Conservation (phyloP, 2,888 invertebrate genomes). For the Heliconius charithonia region DNA sequence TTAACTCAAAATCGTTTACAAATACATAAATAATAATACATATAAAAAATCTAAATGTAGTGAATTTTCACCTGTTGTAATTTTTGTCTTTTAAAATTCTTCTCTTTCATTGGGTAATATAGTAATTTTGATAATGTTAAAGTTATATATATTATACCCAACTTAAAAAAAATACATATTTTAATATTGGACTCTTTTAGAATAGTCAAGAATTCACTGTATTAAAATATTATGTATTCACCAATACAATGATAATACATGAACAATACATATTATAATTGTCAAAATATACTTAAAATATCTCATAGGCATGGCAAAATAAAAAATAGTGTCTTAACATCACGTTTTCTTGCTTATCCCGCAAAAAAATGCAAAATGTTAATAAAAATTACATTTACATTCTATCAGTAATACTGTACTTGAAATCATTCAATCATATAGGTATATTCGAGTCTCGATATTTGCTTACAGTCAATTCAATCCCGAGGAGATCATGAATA, state of each 20-base stretch:
- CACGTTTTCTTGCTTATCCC: background rate
- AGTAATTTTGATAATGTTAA: background rate
- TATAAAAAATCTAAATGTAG: background rate
- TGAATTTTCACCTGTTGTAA: background rate
- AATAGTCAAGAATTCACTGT: too few species aligned
- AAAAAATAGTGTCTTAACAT: background rate
- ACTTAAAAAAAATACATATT: background rate
- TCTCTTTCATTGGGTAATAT: too few species aligned
- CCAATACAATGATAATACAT: background rate
- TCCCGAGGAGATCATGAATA: conserved; percentile 43
- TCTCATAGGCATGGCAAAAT: background rate
- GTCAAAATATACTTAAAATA: background rate
- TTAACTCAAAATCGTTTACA: background rate
- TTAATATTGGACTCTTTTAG: background rate
- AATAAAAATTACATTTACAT: conserved; percentile 29
- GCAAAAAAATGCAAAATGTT: background rate
- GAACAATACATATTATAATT: background rate
- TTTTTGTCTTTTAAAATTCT: background rate
- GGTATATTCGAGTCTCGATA: conserved; percentile 39
- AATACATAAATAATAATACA: background rate
- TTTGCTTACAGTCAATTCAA: conserved; percentile 29
- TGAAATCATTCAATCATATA: conserved; percentile 25
- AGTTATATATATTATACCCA: background rate
- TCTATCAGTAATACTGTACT: conserved; percentile 45
- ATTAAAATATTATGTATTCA: too few species aligned